phyloP scores from a whole-genome alignment of 1,140 invertebrate genomes.

The Ptiloglossa arizonensis region DNA sequence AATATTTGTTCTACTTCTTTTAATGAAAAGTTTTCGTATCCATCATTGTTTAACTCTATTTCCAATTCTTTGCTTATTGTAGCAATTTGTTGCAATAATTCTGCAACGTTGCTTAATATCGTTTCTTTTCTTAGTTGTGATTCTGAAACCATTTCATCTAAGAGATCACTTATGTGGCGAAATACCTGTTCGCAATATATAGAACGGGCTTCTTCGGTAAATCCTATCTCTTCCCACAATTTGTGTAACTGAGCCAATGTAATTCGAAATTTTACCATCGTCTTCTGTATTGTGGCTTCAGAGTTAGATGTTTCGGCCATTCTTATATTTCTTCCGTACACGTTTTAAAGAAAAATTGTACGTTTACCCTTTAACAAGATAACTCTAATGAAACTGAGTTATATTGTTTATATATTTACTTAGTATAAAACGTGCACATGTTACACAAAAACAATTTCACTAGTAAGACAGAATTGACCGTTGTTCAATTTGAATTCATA shows the following conservation, averaged over 20 bases:
- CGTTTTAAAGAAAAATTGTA: not conserved
- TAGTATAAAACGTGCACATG: not conserved
- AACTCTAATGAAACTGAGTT: not conserved
- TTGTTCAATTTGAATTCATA: conserved; percentile 44
- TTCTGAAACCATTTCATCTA: conserved; percentile 74
- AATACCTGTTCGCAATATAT: conserved; percentile 57
- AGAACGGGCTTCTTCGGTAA: conserved; percentile 35
- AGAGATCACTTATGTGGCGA: conserved; percentile 62
- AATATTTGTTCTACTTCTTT: conserved; percentile 67
- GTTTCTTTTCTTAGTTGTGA: conserved; percentile 61
- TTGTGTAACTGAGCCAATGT: conserved; percentile 38
- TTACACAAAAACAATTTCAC: not conserved
- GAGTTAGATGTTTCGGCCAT: conserved; percentile 35
- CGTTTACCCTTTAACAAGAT: not conserved
- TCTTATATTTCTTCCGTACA: not conserved
- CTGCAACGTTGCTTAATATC: conserved; percentile 64
- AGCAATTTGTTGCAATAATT: conserved; percentile 60
- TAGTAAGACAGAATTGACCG: not conserved
- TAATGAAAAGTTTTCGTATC: conserved; percentile 69
- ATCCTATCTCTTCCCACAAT: conserved; percentile 67
- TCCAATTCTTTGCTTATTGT: conserved; percentile 68
- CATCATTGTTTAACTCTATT: conserved; percentile 46
- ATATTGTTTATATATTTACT: not conserved
- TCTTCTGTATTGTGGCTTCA: conserved; percentile 13
- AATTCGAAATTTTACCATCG: not conserved